These are phyloP conservation scores for Gouania willdenowi DNA, from an alignment of 2,797 vertebrate genomes.

Conservation along the genomic window DNA sequence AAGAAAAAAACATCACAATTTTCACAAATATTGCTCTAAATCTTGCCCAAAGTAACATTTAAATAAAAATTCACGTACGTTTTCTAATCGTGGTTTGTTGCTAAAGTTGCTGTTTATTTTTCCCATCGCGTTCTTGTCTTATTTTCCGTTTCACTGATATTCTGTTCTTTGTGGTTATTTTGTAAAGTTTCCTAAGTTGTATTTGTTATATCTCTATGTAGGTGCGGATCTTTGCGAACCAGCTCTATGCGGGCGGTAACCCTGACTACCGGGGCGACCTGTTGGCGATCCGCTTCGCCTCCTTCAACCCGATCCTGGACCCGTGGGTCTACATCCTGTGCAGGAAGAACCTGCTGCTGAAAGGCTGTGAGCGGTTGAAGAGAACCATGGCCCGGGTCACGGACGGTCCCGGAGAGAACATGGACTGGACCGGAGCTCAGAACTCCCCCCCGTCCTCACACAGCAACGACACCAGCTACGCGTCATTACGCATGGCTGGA, in stretches of 20 bases:
- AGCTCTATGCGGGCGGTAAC: conserved; percentile 66
- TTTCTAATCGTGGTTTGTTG: too few relatives aligned
- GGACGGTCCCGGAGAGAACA: conserved; percentile 10
- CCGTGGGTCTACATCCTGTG: conserved; percentile 83
- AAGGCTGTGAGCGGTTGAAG: conserved; percentile 71
- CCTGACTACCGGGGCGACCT: conserved; percentile 73
- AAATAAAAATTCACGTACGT: too few relatives aligned
- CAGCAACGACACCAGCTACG: conserved; percentile 76
- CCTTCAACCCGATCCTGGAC: conserved; percentile 81
- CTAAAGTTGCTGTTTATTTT: too few relatives aligned
- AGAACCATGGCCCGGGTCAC: conserved; percentile 30
- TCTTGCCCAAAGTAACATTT: too few relatives aligned
- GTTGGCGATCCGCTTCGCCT: conserved; percentile 79
- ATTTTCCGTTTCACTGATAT: too few relatives aligned
- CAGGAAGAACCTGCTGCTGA: conserved; percentile 74
- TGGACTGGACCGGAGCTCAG: conserved; percentile 58
- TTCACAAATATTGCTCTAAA: too few relatives aligned
- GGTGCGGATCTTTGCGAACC: conserved; percentile 81
- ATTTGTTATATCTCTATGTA: conserved; percentile 17
- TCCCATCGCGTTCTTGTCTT: too few relatives aligned
- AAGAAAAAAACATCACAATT: too few relatives aligned
- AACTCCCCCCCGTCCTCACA: conserved; percentile 64
- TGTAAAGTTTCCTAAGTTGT: too few relatives aligned
- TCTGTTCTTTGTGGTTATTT: too few relatives aligned
- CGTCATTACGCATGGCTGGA: conserved; percentile 62